Base-by-base conservation (phyloP, 2,888 invertebrate genomes). In the Zaprionus lineosus region DNA sequence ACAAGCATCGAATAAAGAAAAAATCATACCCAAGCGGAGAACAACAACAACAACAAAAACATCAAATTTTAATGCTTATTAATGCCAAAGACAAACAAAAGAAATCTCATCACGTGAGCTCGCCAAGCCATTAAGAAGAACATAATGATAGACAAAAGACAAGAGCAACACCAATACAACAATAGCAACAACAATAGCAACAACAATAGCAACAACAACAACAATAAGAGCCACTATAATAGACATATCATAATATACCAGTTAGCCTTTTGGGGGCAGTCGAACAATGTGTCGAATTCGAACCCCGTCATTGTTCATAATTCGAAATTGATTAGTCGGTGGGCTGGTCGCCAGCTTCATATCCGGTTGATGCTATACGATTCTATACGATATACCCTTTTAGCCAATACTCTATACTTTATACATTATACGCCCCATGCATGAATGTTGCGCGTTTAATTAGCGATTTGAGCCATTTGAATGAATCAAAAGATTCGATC, bases 71-170 rank as follows among this genome's bases (percentile, higher is more conserved):
- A 18, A 29, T 9, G 16, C 50, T 29, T 50, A 81, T 64, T 81
- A 69, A 81, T 81, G 79, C 77, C 84, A 81, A 81, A 68, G 84
- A 64, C 53, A 58, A 53, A 53, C 66, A 65, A 77, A 70, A 57
- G 71, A 74, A 78, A 74, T 61, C 56, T 48, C 57, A 61, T 66
- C 84, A 83, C 83, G 67, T 78, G 67, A 61, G 73, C 31, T 26
- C 24, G 56, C 31, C 53, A 59, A 37, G 14, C 41, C 15, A 52
- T 56, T 34, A 28, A 74, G 64, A 67, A 63, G 40, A 79, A 46
- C 69, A 50, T 78, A 78, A 74, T 74, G 70, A 70, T 59, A 47
- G 46, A 44, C 14, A 55, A 26, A 31, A 43, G 28, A 16, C 36
- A 24, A n/a, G n/a, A 24, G 2, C 2, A 7, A 24, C n/a, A 24